Percentiles rank a stretch among this genome's conserved stretches.
Evolutionary conservation across 2,113 vertebrate genomes (phyloP).

Genomic region (Lanius collurio): DNA sequence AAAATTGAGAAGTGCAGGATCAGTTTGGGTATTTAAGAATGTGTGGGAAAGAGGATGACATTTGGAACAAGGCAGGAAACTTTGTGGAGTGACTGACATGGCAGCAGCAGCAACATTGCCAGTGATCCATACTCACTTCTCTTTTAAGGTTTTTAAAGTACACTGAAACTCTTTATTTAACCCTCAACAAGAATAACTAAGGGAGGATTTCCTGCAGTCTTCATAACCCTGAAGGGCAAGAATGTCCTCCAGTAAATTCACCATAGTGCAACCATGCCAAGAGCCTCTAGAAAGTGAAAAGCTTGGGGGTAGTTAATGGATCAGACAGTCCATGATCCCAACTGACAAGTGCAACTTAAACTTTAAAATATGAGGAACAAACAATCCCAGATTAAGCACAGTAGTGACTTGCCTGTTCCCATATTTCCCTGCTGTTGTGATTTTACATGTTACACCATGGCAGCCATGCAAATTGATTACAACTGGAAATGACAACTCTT

Average conservation of each 20-base stretch:
- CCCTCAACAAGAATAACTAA: background rate
- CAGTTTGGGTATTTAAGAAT: background rate
- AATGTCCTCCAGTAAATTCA: background rate
- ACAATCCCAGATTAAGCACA: slow-evolving; percentile 43
- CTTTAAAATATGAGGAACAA: slow-evolving; percentile 46
- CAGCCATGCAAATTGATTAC: slow-evolving; percentile 69
- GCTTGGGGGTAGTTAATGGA: background rate
- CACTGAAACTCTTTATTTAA: background rate
- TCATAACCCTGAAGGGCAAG: background rate
- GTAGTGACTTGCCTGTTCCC: slow-evolving; percentile 22
- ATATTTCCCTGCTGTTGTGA: slow-evolving; percentile 51
- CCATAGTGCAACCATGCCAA: background rate
- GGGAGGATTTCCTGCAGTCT: background rate
- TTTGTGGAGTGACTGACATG: background rate
- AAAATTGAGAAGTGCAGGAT: background rate
- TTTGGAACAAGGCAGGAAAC: background rate
- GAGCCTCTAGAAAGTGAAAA: background rate
- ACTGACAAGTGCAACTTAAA: slow-evolving; percentile 48
- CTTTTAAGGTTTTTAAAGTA: background rate
- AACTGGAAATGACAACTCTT: slow-evolving; percentile 62
- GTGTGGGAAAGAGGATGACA: background rate
- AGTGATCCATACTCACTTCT: background rate
- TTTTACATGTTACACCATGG: slow-evolving; percentile 56
- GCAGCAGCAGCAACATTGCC: background rate
- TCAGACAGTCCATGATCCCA: slow-evolving; percentile 31